Evolutionary conservation across 2,113 vertebrate species (phyloP).

Genomic region (Trinectes maculatus): DNA sequence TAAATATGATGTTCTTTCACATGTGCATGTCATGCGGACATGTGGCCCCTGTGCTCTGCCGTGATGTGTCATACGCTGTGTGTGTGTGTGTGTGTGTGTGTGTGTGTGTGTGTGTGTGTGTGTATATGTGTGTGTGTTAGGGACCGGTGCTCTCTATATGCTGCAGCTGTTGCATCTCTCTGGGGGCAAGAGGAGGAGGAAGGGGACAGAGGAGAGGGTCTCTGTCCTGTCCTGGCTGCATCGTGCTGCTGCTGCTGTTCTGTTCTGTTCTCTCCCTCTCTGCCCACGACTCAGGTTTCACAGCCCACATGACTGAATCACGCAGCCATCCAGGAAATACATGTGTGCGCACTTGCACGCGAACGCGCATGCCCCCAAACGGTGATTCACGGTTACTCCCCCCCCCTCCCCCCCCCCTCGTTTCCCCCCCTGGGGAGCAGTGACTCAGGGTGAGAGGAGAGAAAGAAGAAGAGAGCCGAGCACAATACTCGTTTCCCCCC

Average conservation of each 20-base stretch:
- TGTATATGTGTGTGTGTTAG: conserved; percentile 29
- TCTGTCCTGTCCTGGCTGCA: conserved; percentile 37
- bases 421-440: conserved; percentile 61
- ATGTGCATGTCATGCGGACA: not conserved
- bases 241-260: conserved; percentile 42
- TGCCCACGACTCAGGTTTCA: conserved; percentile 75
- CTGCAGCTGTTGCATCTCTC: conserved; percentile 69
- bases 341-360: conserved; percentile 4
- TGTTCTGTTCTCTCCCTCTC: conserved; percentile 36
- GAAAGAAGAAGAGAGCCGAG: conserved; percentile 50
- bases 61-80: conserved; percentile 1
- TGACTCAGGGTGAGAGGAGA: conserved; percentile 75
- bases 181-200: conserved; percentile 53
- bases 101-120: conserved; percentile 22
- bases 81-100: conserved; percentile 22
- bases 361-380: conserved; percentile 46
- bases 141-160: conserved; percentile 23
- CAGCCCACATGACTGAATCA: conserved; percentile 78
- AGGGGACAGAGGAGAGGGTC: conserved; percentile 42
- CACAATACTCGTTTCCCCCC: conserved; percentile 58
- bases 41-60: not conserved
- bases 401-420: too few species aligned
- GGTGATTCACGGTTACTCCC: conserved; percentile 72
- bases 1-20: not conserved
- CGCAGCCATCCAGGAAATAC: conserved; percentile 42